Evolutionary conservation across 2,113 vertebrate species (phyloP).

Genomic region (Barnardius zonarius): DNA sequence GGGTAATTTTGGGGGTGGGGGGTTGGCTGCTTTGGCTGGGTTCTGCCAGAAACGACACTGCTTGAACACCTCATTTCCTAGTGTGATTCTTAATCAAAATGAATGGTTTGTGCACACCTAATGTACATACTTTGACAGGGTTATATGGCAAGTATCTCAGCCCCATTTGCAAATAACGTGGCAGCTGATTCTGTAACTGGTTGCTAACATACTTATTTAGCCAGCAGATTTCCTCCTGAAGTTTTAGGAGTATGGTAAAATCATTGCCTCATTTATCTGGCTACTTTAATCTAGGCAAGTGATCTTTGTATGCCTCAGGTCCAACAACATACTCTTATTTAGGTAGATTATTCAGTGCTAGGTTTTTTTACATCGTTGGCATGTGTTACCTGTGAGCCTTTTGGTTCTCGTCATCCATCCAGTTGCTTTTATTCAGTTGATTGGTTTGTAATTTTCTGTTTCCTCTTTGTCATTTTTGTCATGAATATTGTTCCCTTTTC

Average conservation of each 20-base stretch:
- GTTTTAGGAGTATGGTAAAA: background rate
- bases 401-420: background rate
- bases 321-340: background rate
- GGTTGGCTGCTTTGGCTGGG: background rate
- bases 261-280: background rate
- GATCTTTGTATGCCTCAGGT: background rate
- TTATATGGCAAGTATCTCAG: background rate
- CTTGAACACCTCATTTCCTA: background rate
- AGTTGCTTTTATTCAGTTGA: background rate
- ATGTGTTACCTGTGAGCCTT: background rate
- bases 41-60: rapidly evolving
- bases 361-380: background rate
- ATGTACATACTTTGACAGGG: background rate
- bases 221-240: background rate
- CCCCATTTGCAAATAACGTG: background rate
- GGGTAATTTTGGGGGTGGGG: background rate
- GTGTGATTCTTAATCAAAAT: background rate
- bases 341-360: background rate
- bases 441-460: background rate
- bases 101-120: background rate
- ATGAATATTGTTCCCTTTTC: background rate
- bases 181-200: background rate
- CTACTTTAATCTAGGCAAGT: background rate
- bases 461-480: background rate
- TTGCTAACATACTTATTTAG: background rate